Base-by-base conservation (phyloP, 1,140 invertebrate species). In the Goniozus legneri region DNA sequence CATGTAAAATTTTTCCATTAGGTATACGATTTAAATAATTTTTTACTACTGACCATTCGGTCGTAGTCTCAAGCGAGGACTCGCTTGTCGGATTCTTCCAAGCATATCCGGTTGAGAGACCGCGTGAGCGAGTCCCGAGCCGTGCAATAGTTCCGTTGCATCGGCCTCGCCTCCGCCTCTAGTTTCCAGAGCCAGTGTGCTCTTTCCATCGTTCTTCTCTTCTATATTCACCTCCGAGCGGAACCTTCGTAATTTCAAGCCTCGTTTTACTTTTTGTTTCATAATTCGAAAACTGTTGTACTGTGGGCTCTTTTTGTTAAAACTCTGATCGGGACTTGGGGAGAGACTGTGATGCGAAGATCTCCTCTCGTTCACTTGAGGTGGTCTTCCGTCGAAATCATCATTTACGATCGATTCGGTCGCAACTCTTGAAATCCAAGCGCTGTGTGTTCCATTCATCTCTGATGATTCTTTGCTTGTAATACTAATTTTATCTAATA, bases 171-270 rank as follows among this genome's bases (percentile, higher is more conserved):
- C 73, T 4, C 65, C 68, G 1, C 71, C 70, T 44, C 69, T 57
- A 3, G 69, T 67, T 45, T 75, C 72, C 33, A 77, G 54, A 34
- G 64, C 75, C 3, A 69, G 50, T 1, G 64, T 56, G 3, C 63
- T 65, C 36, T 75, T 65, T 12, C 50, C 43, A 8, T 69, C 64
- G 7, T 52, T 49, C 15, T 73, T 69, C 8, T 75, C 72, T 35
- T 71, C 64, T 21, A 77, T 72, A 45, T 69, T 76, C 0, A 73
- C 75, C 54, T 78, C 76, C 2, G 75, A 78, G 8, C 72, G 67
- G 50, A 76, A 76, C 54, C 74, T 63, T 30, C 72, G 59, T 22
- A 77, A 59, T 44, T 65, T 69, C 34, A 77, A 58, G 20, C 72
- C 71, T 32, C 67, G 60, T 40, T 27, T 33, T 47, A 73, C 71